Percentiles rank a stretch among this genome's conserved stretches.
phyloP scores from a whole-genome alignment of 1,140 invertebrate species.

The Paraescarpia echinospica region DNA sequence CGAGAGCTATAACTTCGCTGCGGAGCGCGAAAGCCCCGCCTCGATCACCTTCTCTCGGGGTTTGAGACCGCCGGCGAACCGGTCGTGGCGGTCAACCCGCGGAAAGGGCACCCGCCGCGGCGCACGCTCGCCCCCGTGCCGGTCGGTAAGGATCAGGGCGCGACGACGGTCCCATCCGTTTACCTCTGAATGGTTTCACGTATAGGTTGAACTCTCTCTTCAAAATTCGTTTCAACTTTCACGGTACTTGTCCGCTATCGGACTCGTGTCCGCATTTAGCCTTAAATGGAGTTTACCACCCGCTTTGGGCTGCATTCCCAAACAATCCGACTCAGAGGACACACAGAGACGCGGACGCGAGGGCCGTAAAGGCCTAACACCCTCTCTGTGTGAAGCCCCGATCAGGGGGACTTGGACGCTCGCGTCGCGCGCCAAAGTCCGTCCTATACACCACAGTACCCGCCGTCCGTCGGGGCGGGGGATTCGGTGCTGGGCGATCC shows the following conservation, averaged over 20 bases:
- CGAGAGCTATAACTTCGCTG: no score
- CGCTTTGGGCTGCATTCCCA: conserved; percentile 81
- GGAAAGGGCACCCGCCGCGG: no score
- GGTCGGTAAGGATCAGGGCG: no score
- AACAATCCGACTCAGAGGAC: conserved; percentile 79
- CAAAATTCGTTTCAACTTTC: conserved; percentile 89
- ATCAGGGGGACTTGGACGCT: conserved; percentile 66
- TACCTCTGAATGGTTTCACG: no score
- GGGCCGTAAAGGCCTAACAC: conserved; percentile 70
- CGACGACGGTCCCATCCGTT: no score
- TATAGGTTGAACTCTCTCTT: conserved; percentile 87
- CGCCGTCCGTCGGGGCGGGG: conserved; percentile 49
- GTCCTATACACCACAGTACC: conserved; percentile 73
- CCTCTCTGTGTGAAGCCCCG: conserved; percentile 71
- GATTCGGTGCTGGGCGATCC: conserved; percentile 73
- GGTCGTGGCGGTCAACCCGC: no score
- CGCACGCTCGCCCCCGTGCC: no score
- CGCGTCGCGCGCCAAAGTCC: conserved; percentile 28
- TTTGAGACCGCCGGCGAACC: no score
- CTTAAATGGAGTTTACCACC: conserved; percentile 84
- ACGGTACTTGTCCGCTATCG: conserved; percentile 89
- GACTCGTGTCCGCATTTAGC: conserved; percentile 81
- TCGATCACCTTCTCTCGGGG: no score
- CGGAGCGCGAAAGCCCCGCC: no score
- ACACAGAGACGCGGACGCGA: conserved; percentile 56